A percentile compares a stretch with the other conserved stretches of the same genome.
Conservation (phyloP, 2,888 invertebrate species). For the Aspidapion aeneum region DNA sequence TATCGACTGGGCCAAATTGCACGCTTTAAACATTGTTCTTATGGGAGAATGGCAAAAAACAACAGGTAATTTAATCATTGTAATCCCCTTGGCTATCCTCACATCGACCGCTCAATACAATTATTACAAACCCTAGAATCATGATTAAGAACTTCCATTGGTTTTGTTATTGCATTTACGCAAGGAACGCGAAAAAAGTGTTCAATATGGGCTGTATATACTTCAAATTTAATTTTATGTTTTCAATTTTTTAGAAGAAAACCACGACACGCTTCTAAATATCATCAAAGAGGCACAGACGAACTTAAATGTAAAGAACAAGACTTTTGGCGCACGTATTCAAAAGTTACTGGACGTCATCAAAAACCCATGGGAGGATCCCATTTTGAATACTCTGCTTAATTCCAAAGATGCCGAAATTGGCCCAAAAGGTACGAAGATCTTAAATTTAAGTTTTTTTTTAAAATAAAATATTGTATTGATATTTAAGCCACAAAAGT, state of each 20-base stretch:
- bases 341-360: slow-evolving; percentile 45
- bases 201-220: too few species aligned
- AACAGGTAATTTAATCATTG: slow-evolving; percentile 36
- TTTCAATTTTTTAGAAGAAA: slow-evolving; percentile 25
- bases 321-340: slow-evolving; percentile 40
- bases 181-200: too few species aligned
- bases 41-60: slow-evolving; percentile 44
- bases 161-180: too few species aligned
- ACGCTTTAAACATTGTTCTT: slow-evolving; percentile 44
- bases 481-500: too few species aligned
- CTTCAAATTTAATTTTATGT: too few species aligned
- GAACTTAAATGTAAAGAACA: slow-evolving; percentile 38
- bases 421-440: slow-evolving; percentile 39
- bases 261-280: slow-evolving; percentile 26
- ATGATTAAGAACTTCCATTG: too few species aligned
- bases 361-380: slow-evolving; percentile 45
- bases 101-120: too few species aligned
- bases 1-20: slow-evolving; percentile 46
- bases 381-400: slow-evolving; percentile 39
- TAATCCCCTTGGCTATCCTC: too few species aligned
- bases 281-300: slow-evolving; percentile 42
- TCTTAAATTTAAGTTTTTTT: too few species aligned
- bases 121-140: too few species aligned
- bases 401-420: slow-evolving; percentile 40
- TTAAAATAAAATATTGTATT: too few species aligned